phyloP scores from a whole-genome alignment of 2,888 invertebrate genomes.

The Polyommatus icarus region DNA sequence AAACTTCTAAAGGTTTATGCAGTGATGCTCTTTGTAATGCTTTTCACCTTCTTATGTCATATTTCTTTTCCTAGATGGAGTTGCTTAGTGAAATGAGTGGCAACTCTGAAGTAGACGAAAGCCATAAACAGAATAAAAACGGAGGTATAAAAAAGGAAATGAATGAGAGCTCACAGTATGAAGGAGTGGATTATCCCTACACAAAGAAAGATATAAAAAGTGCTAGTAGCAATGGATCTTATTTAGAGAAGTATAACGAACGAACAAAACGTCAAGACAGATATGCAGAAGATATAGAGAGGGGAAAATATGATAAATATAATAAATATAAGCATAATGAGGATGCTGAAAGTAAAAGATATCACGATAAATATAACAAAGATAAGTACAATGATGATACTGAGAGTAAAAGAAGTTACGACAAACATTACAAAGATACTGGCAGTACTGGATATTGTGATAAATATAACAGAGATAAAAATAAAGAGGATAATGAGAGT shows the following conservation, averaged over 20 bases:
- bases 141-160: not conserved
- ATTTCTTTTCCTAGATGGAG: slow-evolving; percentile 51
- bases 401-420: not conserved
- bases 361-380: not conserved
- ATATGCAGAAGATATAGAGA: not conserved
- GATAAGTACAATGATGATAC: not conserved
- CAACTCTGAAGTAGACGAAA: slow-evolving; percentile 12
- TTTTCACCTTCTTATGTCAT: not conserved
- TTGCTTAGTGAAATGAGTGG: slow-evolving; percentile 36
- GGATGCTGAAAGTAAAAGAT: not conserved
- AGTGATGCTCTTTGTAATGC: not conserved
- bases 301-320: not conserved
- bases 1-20: no score
- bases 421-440: not conserved
- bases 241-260: not conserved
- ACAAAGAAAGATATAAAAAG: not conserved
- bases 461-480: not conserved
- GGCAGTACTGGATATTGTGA: not conserved
- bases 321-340: not conserved
- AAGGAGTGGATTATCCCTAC: not conserved
- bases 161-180: not conserved
- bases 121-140: not conserved
- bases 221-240: not conserved
- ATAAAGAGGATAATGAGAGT: not conserved
- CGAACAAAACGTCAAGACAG: not conserved